These are phyloP conservation scores for Dendrocincla tyrannina DNA, from an alignment of 2,797 vertebrate genomes.

Conservation along the genomic window DNA sequence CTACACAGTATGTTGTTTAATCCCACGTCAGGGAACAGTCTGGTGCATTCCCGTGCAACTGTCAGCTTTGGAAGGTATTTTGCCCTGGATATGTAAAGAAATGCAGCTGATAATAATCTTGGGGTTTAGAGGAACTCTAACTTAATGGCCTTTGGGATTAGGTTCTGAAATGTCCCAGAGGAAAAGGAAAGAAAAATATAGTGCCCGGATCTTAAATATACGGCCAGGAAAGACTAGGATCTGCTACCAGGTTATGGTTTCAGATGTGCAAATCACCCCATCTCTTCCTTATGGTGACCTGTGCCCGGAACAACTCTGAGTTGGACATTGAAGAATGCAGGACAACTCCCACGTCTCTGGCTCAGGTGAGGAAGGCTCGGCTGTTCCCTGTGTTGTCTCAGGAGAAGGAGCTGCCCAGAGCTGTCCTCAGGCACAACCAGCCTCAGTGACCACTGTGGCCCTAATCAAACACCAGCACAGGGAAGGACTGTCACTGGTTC, in stretches of 20 bases:
- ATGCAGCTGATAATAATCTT: neutral
- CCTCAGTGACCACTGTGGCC: neutral
- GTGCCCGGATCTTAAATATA: neutral
- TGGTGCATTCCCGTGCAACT: constrained; percentile 3
- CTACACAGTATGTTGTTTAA: constrained; percentile 31
- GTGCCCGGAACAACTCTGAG: neutral
- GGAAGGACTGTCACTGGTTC: neutral
- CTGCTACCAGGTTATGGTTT: neutral
- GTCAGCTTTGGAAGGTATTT: constrained; percentile 12
- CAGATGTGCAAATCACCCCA: neutral
- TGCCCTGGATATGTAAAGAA: neutral
- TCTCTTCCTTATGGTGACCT: neutral
- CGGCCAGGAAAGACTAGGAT: neutral
- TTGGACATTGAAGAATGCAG: neutral
- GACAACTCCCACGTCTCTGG: neutral
- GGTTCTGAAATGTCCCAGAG: neutral
- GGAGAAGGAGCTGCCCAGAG: constrained; percentile 32
- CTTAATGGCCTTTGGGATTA: neutral
- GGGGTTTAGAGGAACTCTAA: neutral
- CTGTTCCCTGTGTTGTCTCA: neutral
- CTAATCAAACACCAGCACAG: neutral
- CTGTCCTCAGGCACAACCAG: constrained; percentile 13
- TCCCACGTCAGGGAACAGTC: constrained; percentile 20
- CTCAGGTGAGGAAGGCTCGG: neutral
- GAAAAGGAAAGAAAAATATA: neutral